A percentile compares a stretch with the other conserved stretches of the same genome.
phyloP scores from a whole-genome alignment of 2,888 invertebrate genomes.

The Leptinotarsa haldemani region DNA sequence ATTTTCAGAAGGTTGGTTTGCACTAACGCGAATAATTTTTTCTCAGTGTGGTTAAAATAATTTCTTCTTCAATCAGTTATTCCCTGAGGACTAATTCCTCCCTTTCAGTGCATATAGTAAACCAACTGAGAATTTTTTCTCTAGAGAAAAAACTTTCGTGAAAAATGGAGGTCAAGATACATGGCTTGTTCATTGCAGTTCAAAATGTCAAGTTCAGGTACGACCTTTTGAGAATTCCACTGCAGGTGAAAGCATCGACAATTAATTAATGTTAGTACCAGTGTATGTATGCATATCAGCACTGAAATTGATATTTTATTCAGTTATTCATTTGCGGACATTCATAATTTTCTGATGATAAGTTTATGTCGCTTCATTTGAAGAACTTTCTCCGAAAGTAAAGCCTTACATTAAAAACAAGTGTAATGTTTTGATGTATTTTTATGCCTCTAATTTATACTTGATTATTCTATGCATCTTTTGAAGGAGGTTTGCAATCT shows the following conservation, averaged over 20 bases:
- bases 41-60: no score
- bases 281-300: conserved; percentile 9
- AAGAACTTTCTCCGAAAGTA: no score
- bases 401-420: no score
- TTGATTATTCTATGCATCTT: no score
- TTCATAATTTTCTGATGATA: neutral
- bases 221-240: conserved; percentile 5
- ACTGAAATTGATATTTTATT: conserved; percentile 17
- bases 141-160: neutral
- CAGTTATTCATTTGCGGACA: neutral
- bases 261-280: neutral
- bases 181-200: conserved; percentile 11
- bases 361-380: neutral
- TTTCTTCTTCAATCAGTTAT: neutral
- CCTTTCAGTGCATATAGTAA: neutral
- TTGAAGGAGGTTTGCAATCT: no score
- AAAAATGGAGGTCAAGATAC: conserved; percentile 12
- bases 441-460: no score
- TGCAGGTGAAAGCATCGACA: conserved; percentile 14
- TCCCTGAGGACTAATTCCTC: no score
- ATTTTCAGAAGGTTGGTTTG: no score
- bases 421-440: no score
- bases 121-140: neutral
- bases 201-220: conserved; percentile 13
- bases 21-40: no score